Percentiles rank a stretch among this genome's conserved stretches.
Conservation (phyloP, 2,113 vertebrate genomes). For the Silurus asotus region DNA sequence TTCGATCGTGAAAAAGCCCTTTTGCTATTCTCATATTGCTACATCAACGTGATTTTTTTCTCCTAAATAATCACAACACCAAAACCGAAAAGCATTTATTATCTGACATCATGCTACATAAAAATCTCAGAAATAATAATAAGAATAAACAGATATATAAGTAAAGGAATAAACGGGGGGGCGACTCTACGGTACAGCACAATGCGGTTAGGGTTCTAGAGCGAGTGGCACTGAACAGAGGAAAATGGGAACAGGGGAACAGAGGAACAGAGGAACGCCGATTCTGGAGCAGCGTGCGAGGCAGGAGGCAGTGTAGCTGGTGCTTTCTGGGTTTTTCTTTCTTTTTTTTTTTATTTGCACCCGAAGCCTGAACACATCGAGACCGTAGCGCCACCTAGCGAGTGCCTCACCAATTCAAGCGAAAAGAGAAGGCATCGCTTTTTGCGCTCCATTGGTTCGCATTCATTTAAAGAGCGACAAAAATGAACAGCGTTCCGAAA, state of each 20-base stretch:
- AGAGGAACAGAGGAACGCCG: neutral
- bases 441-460: slow-evolving; percentile 29
- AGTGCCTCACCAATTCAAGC: slow-evolving; percentile 48
- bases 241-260: neutral
- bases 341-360: slow-evolving; percentile 39
- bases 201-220: neutral
- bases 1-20: slow-evolving; percentile 75
- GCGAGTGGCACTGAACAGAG: slow-evolving; percentile 11
- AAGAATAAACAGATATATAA: neutral
- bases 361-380: slow-evolving; percentile 14
- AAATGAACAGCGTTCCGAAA: slow-evolving; percentile 12
- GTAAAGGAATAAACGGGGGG: slow-evolving; percentile 57
- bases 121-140: slow-evolving; percentile 59
- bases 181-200: slow-evolving; percentile 63
- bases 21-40: slow-evolving; percentile 78
- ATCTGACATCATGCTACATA: slow-evolving; percentile 74
- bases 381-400: slow-evolving; percentile 50
- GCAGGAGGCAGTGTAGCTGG: slow-evolving; percentile 82
- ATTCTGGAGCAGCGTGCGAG: slow-evolving; percentile 65
- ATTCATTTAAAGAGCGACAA: slow-evolving; percentile 21
- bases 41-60: slow-evolving; percentile 71
- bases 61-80: neutral
- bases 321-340: slow-evolving; percentile 71
- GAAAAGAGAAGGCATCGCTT: slow-evolving; percentile 67
- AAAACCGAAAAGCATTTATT: neutral